These are phyloP conservation scores for Guaruba guarouba DNA, from an alignment of 2,113 vertebrate species.

Conservation along the genomic window DNA sequence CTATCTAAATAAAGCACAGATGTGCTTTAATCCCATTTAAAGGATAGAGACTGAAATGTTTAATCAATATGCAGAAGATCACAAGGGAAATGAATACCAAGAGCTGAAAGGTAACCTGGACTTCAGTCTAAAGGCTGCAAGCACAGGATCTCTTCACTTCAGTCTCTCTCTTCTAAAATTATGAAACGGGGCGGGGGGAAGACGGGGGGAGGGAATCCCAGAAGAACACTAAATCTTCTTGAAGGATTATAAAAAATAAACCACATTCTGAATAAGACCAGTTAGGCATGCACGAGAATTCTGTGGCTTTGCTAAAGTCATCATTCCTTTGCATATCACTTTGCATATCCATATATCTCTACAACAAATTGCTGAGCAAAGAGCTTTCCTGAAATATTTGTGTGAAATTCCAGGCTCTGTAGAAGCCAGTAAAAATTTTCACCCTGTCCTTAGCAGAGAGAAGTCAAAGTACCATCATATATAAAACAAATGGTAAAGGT, in stretches of 20 bases:
- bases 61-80: background rate
- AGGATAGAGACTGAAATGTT: background rate
- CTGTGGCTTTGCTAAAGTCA: background rate
- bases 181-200: rapidly evolving
- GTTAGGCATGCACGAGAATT: background rate
- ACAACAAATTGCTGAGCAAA: background rate
- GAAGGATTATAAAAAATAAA: background rate
- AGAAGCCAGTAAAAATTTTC: background rate
- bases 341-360: background rate
- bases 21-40: background rate
- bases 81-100: background rate
- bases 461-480: background rate
- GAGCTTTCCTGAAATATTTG: background rate
- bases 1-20: background rate
- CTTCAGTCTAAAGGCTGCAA: background rate
- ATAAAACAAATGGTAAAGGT: background rate
- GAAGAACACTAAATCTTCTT: background rate
- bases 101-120: background rate
- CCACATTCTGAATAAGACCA: background rate
- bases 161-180: background rate
- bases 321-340: background rate
- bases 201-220: background rate
- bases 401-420: background rate
- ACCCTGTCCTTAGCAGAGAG: background rate
- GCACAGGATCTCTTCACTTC: background rate